phyloP scores from a whole-genome alignment of 1,140 invertebrate species.

The Meloidogyne exigua region DNA sequence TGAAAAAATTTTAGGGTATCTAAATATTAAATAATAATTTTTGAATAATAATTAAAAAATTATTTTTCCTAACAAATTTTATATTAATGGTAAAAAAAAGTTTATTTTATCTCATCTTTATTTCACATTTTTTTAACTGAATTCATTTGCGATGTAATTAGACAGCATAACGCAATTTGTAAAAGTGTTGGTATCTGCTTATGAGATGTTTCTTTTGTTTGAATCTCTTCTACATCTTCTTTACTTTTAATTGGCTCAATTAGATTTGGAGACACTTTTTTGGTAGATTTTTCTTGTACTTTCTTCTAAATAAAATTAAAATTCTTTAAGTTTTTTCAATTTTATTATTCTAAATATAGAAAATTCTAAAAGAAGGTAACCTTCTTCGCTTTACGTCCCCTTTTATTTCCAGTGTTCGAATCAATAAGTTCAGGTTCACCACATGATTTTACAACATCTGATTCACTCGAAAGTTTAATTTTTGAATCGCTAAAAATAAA shows the following conservation, averaged over 20 bases:
- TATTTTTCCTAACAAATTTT: constrained; percentile 3
- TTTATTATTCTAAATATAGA: no score
- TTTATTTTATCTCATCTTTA: neutral
- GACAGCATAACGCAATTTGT: neutral
- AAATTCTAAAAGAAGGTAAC: neutral
- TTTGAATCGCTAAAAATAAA: neutral
- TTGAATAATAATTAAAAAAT: no score
- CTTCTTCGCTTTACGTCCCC: neutral
- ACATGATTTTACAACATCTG: neutral
- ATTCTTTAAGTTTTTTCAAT: neutral
- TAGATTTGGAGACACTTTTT: neutral
- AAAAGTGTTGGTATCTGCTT: neutral
- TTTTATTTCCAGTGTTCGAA: neutral
- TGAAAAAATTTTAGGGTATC: no score
- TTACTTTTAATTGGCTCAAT: neutral
- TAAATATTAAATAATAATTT: no score
- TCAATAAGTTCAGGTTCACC: neutral
- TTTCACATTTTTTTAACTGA: constrained; percentile 10
- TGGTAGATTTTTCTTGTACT: neutral
- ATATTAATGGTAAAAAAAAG: neutral
- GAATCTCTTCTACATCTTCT: neutral
- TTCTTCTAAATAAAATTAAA: neutral
- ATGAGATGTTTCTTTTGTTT: neutral
- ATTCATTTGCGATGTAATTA: neutral
- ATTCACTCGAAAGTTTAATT: neutral